Base-by-base conservation (phyloP, 2,888 invertebrate species). In the Physocephala rufipes region DNA sequence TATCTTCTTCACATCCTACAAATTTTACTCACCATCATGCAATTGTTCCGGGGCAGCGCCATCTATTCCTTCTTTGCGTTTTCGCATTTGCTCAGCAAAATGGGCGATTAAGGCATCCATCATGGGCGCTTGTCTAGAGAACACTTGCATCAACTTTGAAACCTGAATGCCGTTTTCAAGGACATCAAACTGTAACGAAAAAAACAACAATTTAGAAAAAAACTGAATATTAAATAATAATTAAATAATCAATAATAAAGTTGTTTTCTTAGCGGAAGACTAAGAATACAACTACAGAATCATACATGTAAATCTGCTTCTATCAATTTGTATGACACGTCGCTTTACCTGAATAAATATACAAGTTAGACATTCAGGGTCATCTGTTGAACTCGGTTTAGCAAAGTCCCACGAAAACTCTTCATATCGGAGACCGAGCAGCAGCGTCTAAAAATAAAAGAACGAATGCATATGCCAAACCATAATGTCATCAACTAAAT, bases 321-420 rank as follows among this genome's bases (percentile, higher is more conserved):
- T n/a, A n/a, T n/a, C n/a, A n/a, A n/a, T n/a, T n/a, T n/a, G n/a
- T n/a, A n/a, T n/a, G n/a, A n/a, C n/a, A n/a, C n/a, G n/a, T n/a
- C n/a, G n/a, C 76, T 76, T 75, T 74, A 86, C 86, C 87, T 97
- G 97, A 21, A 98, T 87, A 86, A 97, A 96, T 74, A 98, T 89
- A 84, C 96, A 97, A 12, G 97, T 96, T 77, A 96, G 88, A 81
- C 95, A 95, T 83, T 96, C 94, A 21, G 90, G 89, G 82, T 95
- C 93, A 79, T 92, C 92, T 81, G 87, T 88, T 80, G 93, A 93
- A 80, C 94, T 93, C 0, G 94, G 93, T 80, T 95, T 91, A 0
- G 95, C 95, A 85, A 93, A 93, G 84, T 96, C 96, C 96, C 97
- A 97, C 19, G 94, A 95, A 76, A 97, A 87, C 81, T 97, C 95